A percentile compares a stretch with the other conserved stretches of the same genome.
Evolutionary conservation across 2,888 invertebrate genomes (phyloP).

Genomic region (Xylota segnis): DNA sequence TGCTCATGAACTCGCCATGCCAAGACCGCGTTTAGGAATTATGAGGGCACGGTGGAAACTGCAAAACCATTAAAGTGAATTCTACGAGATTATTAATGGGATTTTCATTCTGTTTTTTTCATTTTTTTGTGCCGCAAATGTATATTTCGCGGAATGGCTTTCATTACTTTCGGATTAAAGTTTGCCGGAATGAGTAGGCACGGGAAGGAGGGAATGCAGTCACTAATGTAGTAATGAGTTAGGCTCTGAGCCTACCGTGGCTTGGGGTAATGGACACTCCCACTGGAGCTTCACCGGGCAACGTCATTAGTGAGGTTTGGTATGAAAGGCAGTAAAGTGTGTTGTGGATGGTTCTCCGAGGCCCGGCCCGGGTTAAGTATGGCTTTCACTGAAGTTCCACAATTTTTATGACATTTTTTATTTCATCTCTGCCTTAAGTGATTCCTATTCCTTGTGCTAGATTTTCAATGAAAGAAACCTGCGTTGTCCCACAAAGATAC

Average conservation of each 20-base stretch:
- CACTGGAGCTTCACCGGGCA: conserved; percentile 5
- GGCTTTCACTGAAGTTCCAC: not conserved
- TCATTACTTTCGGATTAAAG: conserved; percentile 14
- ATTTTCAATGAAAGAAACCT: too few species aligned
- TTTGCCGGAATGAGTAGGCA: conserved; percentile 6
- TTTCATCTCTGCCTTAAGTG: too few species aligned
- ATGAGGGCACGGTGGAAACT: conserved; percentile 69
- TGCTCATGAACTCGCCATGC: conserved; percentile 25
- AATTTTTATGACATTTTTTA: not conserved
- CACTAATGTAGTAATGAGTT: conserved; percentile 10
- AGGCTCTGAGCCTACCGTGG: not conserved
- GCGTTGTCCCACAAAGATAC: too few species aligned
- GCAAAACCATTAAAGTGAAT: conserved; percentile 68
- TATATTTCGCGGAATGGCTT: conserved; percentile 27
- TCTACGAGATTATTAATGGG: conserved; percentile 61
- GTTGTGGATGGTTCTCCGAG: not conserved
- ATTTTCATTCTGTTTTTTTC: conserved; percentile 50
- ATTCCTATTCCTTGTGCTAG: too few species aligned
- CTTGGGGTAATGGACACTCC: conserved; percentile 35
- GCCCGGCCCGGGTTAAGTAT: not conserved
- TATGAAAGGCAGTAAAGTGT: not conserved
- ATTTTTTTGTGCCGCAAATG: conserved; percentile 18
- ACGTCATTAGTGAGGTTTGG: not conserved
- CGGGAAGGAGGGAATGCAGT: not conserved
- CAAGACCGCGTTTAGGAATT: conserved; percentile 56